Evolutionary conservation across 2,797 vertebrate species (phyloP).

Genomic region (Sebastes jordani): DNA sequence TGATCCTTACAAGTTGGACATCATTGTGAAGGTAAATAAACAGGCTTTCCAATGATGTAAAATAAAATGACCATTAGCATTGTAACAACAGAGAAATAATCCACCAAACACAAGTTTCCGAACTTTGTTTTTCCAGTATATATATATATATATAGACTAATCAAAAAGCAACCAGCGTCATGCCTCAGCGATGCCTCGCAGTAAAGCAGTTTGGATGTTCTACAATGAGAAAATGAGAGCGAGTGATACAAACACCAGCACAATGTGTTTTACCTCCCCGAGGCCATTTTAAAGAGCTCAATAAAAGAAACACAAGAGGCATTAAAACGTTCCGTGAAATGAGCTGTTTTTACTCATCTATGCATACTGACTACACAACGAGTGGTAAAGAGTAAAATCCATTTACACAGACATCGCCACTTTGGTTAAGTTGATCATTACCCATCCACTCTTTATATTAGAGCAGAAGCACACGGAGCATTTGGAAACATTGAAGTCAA

Average conservation of each 20-base stretch:
- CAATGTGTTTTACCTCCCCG: background rate
- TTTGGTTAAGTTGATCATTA: background rate
- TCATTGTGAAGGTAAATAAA: too few relatives aligned
- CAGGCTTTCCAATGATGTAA: too few relatives aligned
- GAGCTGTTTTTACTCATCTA: background rate
- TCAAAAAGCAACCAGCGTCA: background rate
- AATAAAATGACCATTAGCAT: too few relatives aligned
- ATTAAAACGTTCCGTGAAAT: constrained; percentile 8
- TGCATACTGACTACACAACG: background rate
- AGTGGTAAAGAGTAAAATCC: background rate
- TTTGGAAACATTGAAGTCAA: background rate
- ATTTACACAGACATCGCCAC: background rate
- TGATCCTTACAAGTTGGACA: too few relatives aligned
- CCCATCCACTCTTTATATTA: too few relatives aligned
- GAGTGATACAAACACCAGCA: background rate
- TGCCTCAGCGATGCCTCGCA: background rate
- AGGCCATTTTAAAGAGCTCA: background rate
- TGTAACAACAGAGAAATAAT: too few relatives aligned
- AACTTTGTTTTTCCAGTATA: too few relatives aligned
- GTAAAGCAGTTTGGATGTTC: background rate
- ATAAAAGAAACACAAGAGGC: background rate
- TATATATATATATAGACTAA: constrained; percentile 2
- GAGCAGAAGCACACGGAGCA: background rate
- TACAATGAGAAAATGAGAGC: background rate
- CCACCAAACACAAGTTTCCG: too few relatives aligned